Base-by-base conservation (phyloP, 2,797 vertebrate genomes). In the Tadarida brasiliensis region DNA sequence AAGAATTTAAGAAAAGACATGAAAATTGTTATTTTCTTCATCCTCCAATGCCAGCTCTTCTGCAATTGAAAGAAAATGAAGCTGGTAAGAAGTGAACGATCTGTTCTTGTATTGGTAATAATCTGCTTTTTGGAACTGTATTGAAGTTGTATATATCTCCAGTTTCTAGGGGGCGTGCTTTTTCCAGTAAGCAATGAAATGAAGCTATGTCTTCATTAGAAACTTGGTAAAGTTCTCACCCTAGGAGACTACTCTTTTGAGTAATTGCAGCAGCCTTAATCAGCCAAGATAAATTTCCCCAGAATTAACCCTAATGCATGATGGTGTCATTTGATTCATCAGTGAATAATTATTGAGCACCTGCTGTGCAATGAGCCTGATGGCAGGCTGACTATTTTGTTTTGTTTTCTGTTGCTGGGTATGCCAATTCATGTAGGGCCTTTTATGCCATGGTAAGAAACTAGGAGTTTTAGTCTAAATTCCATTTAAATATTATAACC, bases 41-140 rank as follows among this genome's bases (percentile, higher is more conserved):
- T 51, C 98, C 97, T 0, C 98, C 99, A 2, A 99, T 99, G 98
- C 99, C 99, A 88, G 98, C 99, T 76, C 98, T 99, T 78, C 97
- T 99, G 76, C 98, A 98, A 10, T 96, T 99, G 71, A 99, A 97
- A 91, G 99, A 99, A 97, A 99, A 99, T 59, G 99, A 99, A 97
- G 99, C 99, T 70, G 99, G 99, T 99, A 98, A 99, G 99, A 90
- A 84, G 9, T 63, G 81, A 87, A 94, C 81, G 59, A 8, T 80
- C 22, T 35, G 90, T 87, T 59, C 61, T 11, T 83, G 33, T 86
- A 39, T 86, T 44, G 28, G 3, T 92, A 28, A 30, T 85, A 56
- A 86, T 74, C 24, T 57, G 68, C 4, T 47, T 85, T 91, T 51
- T n/a, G 59, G 47, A 87, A 77, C 14, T 30, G 16, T n/a, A 1